phyloP scores from a whole-genome alignment of 2,797 vertebrate genomes.

The Xerus rutilus region DNA sequence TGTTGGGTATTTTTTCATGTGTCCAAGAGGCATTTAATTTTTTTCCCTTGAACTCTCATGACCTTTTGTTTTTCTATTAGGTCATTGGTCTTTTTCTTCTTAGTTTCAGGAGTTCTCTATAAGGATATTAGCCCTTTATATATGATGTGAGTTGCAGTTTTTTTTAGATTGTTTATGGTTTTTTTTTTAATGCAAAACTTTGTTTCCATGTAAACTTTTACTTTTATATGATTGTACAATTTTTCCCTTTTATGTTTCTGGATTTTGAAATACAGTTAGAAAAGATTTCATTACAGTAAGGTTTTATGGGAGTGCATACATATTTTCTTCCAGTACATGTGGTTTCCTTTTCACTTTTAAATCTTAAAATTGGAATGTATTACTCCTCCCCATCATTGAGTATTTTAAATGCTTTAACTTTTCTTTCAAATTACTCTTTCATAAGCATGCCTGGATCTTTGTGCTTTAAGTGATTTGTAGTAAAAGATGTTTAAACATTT shows the following conservation, averaged over 20 bases:
- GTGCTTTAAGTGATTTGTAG: constrained; percentile 38
- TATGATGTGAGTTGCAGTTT: background rate
- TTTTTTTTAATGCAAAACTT: background rate
- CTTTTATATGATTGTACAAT: background rate
- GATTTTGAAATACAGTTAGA: constrained; percentile 40
- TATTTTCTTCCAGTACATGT: constrained; percentile 43
- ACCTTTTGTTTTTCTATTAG: constrained; percentile 33
- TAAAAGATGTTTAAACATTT: background rate
- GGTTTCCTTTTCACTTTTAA: constrained; percentile 10
- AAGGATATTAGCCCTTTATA: background rate
- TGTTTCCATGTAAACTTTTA: constrained; percentile 27
- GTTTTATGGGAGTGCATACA: background rate
- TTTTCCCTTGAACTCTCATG: background rate
- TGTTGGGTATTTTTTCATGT: background rate
- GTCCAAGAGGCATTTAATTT: background rate
- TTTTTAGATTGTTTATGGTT: background rate
- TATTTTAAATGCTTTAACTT: constrained; percentile 39
- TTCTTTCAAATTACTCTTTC: constrained; percentile 1
- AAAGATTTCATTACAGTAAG: background rate
- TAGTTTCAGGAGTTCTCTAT: constrained; percentile 1
- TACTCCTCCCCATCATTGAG: background rate
- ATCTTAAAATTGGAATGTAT: constrained; percentile 62
- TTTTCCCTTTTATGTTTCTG: constrained; percentile 39
- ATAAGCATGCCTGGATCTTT: background rate
- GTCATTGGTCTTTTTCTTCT: background rate